Evolutionary conservation across 2,888 invertebrate species (phyloP).

Genomic region (Pristionchus arcanus): DNA sequence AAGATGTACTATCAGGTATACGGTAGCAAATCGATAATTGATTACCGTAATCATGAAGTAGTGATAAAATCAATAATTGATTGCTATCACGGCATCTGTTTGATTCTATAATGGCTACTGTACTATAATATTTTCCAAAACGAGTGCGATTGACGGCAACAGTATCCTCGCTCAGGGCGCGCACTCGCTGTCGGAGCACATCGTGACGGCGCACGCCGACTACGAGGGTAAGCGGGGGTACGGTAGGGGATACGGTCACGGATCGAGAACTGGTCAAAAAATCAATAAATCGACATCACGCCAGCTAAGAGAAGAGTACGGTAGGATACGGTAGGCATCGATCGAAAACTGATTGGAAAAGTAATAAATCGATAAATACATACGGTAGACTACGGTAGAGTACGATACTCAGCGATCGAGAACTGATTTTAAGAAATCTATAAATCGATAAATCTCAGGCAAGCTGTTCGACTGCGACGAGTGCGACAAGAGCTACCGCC

Average conservation of each 20-base stretch:
- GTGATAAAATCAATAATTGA: not conserved
- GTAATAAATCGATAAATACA: no score
- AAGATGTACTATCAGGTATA: constrained; percentile 49
- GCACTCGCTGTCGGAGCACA: constrained; percentile 53
- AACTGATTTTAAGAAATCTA: no score
- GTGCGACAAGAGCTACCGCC: constrained; percentile 50
- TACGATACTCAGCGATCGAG: no score
- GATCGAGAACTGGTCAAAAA: not conserved
- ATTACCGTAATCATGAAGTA: not conserved
- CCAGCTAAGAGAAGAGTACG: not conserved
- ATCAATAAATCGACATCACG: not conserved
- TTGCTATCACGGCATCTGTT: no score
- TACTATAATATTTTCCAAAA: no score
- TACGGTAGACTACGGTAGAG: no score
- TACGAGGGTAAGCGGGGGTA: constrained; percentile 3
- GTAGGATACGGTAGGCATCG: not conserved
- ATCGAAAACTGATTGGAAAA: not conserved
- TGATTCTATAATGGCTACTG: no score
- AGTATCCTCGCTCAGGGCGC: not conserved
- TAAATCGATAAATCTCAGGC: not conserved
- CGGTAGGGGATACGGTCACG: not conserved
- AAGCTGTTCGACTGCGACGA: constrained; percentile 24
- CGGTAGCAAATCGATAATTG: not conserved
- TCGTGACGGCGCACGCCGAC: not conserved
- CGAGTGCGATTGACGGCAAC: not conserved